phyloP scores from a whole-genome alignment of 2,888 invertebrate species.

The Rutpela maculata region DNA sequence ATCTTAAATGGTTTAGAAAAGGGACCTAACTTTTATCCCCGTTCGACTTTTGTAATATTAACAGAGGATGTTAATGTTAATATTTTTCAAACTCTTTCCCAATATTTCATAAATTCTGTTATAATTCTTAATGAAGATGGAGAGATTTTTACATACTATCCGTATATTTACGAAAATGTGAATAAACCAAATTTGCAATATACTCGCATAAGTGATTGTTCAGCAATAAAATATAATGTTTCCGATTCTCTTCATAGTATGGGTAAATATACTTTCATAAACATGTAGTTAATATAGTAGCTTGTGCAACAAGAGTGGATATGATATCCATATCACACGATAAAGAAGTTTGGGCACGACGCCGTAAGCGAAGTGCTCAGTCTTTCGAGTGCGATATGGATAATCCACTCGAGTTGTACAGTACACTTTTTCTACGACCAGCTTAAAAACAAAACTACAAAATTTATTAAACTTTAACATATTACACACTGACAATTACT shows the following conservation, averaged over 20 bases:
- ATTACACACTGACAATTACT: no score
- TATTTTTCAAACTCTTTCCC: not conserved
- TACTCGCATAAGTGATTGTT: not conserved
- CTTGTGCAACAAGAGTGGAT: no score
- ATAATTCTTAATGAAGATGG: not conserved
- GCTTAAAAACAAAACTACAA: no score
- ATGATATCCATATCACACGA: no score
- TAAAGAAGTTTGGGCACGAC: no score
- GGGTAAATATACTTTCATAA: not conserved
- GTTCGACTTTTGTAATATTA: not conserved
- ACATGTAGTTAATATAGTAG: no score
- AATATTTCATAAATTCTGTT: conserved; percentile 7
- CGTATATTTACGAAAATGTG: conserved; percentile 21
- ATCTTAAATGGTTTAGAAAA: not conserved
- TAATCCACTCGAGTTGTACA: no score
- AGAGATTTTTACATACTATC: conserved; percentile 1
- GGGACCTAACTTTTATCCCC: not conserved
- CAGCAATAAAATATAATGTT: not conserved
- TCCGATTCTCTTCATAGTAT: not conserved
- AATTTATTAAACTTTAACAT: no score
- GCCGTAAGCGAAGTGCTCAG: no score
- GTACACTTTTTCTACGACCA: no score
- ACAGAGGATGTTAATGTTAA: not conserved
- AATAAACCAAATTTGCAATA: conserved; percentile 11
- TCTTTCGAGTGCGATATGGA: no score